Base-by-base conservation (phyloP, 2,888 invertebrate species). In the Hesperia comma region DNA sequence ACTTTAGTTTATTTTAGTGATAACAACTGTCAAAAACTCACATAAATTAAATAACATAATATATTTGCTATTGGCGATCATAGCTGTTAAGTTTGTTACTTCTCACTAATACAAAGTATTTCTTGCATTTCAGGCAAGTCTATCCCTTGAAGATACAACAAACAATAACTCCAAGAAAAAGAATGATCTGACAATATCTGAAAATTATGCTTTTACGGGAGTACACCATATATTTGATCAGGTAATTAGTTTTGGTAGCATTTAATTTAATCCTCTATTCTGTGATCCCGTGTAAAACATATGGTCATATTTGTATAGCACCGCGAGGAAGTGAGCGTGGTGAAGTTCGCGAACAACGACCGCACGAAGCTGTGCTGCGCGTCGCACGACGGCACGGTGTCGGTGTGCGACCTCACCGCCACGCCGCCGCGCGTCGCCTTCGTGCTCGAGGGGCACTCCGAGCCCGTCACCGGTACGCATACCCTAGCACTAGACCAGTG, bases 211-310 rank as follows among this genome's bases (percentile, higher is more conserved):
- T 0, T 97, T 97, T 83, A 95, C 96, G 61, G 97, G 97, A 49
- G 96, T 98, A 43, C 96, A 97, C 85, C 97, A 97, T 79, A 96
- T 98, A 72, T 97, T 97, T 92, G 97, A 98, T 87, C 97, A 97
- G 92, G 95, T 95, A 69, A 17, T 15, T 40, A 53, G 8, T 37
- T 37, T 37, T 8, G 8, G 10, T 37, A n/a, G 15, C n/a, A 14
- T n/a, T 14, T 14, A 4, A 32, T 53, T 4, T 26, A 26, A 4
- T 26, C 26, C 26, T 26, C 26, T 5, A 5, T 26, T 26, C 2
- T 5, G 5, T 26, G 26, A 26, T 26, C 26, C n/a, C n/a, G n/a
- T n/a, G n/a, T n/a, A n/a, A n/a, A n/a, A n/a, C n/a, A n/a, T n/a
- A n/a, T n/a, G n/a, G n/a, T n/a, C n/a, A n/a, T n/a, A n/a, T n/a